Conservation (phyloP, 2,797 vertebrate genomes). For the Lagorchestes hirsutus region DNA sequence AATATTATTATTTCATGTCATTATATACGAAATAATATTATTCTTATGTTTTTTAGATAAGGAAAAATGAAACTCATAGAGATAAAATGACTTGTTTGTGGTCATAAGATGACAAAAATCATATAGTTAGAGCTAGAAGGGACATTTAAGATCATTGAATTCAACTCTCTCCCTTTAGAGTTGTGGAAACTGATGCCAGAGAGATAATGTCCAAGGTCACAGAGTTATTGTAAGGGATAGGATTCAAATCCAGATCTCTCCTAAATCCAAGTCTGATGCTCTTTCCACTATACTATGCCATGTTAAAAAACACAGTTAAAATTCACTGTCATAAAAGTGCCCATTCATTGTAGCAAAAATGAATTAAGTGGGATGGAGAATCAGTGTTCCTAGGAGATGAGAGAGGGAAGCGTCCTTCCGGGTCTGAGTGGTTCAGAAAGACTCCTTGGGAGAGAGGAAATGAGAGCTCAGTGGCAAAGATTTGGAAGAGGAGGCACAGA, state of each 20-base stretch:
- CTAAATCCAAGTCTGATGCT: neutral
- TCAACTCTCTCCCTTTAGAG: neutral
- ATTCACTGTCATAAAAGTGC: neutral
- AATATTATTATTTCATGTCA: neutral
- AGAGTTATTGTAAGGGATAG: neutral
- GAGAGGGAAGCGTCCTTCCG: neutral
- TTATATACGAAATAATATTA: too few relatives aligned
- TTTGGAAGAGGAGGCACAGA: neutral
- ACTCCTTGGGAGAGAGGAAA: neutral
- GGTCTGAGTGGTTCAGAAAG: neutral
- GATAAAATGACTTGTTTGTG: neutral
- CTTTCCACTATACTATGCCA: neutral
- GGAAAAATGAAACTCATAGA: neutral
- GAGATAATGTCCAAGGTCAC: neutral
- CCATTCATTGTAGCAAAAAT: neutral
- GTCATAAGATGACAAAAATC: neutral
- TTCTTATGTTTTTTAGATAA: neutral
- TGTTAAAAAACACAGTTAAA: neutral
- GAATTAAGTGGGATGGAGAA: neutral
- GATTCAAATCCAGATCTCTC: neutral
- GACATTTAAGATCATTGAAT: neutral
- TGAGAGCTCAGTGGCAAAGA: neutral
- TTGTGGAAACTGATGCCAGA: neutral
- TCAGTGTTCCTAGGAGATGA: neutral
- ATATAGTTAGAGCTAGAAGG: neutral